These are phyloP conservation scores for Bucco capensis DNA, from an alignment of 2,113 vertebrate genomes.

Conservation along the genomic window DNA sequence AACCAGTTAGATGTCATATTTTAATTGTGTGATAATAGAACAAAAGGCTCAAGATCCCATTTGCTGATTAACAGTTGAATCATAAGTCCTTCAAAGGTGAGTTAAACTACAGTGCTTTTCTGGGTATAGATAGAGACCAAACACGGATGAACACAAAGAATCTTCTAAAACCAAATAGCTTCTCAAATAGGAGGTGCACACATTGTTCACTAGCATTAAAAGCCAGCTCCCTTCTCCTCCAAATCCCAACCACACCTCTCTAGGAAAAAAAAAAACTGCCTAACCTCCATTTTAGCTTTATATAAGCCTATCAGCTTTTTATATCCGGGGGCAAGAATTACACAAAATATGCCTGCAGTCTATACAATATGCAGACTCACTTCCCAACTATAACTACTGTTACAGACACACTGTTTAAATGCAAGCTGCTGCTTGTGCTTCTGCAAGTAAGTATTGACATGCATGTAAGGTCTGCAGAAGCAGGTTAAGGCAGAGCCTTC, in stretches of 20 bases:
- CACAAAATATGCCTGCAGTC: neutral
- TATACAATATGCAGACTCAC: neutral
- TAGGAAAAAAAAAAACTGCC: neutral
- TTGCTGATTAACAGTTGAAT: neutral
- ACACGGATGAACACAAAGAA: neutral
- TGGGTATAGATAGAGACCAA: neutral
- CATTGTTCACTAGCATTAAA: neutral
- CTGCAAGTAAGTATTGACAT: neutral
- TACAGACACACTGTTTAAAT: neutral
- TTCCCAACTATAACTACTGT: neutral
- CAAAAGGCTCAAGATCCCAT: neutral
- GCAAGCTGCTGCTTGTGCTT: neutral
- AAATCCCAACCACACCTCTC: neutral
- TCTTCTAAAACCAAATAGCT: neutral
- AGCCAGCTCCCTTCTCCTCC: fast-evolving
- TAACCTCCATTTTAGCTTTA: neutral
- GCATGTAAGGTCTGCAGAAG: neutral
- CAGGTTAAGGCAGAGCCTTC: neutral
- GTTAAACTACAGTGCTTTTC: neutral
- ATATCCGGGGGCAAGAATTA: neutral
- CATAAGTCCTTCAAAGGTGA: neutral
- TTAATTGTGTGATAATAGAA: neutral
- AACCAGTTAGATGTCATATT: neutral
- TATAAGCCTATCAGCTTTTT: neutral
- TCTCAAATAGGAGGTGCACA: neutral